A percentile compares a stretch with the other conserved stretches of the same genome.
These are phyloP conservation scores for Ibidorhyncha struthersii DNA, from an alignment of 2,113 vertebrate genomes.

Conservation along the genomic window DNA sequence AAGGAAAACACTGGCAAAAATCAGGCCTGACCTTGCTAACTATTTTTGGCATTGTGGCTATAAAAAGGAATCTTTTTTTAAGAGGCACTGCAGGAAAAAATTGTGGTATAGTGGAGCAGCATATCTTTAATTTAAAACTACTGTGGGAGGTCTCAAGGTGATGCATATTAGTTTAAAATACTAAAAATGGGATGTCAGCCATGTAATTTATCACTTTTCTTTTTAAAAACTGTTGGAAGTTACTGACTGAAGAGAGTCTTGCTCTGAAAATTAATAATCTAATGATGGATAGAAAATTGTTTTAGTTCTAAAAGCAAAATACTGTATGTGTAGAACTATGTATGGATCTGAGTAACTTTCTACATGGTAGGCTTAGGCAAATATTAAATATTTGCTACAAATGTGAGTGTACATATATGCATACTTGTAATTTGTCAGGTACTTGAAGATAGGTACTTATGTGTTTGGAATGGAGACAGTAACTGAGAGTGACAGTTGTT, in stretches of 20 bases:
- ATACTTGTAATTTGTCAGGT: background rate
- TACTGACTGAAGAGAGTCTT: background rate
- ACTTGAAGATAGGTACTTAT: background rate
- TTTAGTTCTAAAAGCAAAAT: background rate
- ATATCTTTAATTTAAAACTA: slow-evolving; percentile 47
- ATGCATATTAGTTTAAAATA: slow-evolving; percentile 35
- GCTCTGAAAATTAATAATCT: background rate
- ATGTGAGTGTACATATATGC: background rate
- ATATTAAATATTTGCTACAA: background rate
- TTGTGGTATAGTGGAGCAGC: background rate
- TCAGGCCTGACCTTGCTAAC: slow-evolving; percentile 61
- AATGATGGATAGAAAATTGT: background rate
- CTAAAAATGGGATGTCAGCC: background rate
- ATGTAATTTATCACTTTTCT: background rate
- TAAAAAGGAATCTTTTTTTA: slow-evolving; percentile 52
- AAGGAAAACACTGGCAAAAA: slow-evolving; percentile 58
- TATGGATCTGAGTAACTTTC: background rate
- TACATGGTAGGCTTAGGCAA: background rate
- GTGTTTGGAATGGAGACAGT: background rate
- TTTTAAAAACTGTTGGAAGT: background rate
- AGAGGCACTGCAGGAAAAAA: slow-evolving; percentile 54
- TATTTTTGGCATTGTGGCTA: slow-evolving; percentile 45
- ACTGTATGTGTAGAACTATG: background rate
- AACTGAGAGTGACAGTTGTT: background rate
- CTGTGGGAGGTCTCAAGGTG: background rate